phyloP scores from a whole-genome alignment of 2,888 invertebrate genomes.

The Eristalis pertinax region DNA sequence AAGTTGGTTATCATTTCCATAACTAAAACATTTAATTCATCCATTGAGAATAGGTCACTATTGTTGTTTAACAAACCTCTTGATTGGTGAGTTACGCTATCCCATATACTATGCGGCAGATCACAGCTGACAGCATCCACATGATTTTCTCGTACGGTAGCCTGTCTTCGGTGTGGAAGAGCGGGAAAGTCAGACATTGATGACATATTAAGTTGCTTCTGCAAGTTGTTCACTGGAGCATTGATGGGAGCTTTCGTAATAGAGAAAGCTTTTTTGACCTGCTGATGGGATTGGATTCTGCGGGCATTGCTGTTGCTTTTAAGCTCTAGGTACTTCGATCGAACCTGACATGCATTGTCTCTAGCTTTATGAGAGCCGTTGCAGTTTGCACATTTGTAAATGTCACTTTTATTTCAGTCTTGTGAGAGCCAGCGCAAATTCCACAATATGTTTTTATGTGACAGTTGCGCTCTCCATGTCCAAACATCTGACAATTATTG shows the following conservation, averaged over 20 bases:
- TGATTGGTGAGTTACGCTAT: not conserved
- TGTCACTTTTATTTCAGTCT: slow-evolving; percentile 12
- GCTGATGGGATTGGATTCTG: not conserved
- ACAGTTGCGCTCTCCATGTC: slow-evolving; percentile 57
- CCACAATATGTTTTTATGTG: slow-evolving; percentile 43
- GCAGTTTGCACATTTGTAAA: no score
- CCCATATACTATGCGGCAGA: not conserved
- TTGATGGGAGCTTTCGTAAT: not conserved
- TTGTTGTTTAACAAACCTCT: not conserved
- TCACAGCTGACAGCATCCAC: no score
- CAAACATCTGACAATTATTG: slow-evolving; percentile 63
- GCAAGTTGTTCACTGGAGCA: not conserved
- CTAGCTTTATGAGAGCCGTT: no score
- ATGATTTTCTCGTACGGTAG: no score
- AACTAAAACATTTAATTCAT: not conserved
- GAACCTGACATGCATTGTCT: slow-evolving; percentile 34
- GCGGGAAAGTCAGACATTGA: not conserved
- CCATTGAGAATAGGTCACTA: not conserved
- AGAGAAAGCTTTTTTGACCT: not conserved
- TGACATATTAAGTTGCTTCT: slow-evolving; percentile 1
- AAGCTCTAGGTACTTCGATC: slow-evolving; percentile 29
- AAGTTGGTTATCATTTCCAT: not conserved
- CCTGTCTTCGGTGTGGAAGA: no score
- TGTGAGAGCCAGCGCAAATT: no score
- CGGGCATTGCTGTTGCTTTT: slow-evolving; percentile 7